These are phyloP conservation scores for Gonatopus flavifemur DNA, from an alignment of 1,140 invertebrate genomes.

Conservation along the genomic window DNA sequence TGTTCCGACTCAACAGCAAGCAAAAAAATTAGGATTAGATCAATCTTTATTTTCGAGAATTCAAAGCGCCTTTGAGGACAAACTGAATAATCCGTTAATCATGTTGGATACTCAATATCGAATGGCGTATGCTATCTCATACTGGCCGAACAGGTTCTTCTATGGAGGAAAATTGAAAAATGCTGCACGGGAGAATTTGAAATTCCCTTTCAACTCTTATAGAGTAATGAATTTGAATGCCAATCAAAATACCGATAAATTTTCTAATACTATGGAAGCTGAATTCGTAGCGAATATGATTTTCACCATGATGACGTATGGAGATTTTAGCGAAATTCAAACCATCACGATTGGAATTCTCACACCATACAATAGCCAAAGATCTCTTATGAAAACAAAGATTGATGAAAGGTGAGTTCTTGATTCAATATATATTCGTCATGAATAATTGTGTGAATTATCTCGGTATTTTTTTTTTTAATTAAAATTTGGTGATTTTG, in stretches of 20 bases:
- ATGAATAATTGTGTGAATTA: too few species aligned
- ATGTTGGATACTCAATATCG: constrained; percentile 79
- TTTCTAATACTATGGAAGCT: constrained; percentile 60
- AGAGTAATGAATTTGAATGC: constrained; percentile 60
- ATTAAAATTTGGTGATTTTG: too few species aligned
- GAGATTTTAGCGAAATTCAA: constrained; percentile 4
- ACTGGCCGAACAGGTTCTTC: constrained; percentile 77
- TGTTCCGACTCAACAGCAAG: constrained; percentile 50
- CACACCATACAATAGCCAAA: constrained; percentile 77
- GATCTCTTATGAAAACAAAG: constrained; percentile 45
- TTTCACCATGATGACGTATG: constrained; percentile 55
- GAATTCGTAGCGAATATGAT: constrained; percentile 62
- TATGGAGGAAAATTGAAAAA: constrained; percentile 68
- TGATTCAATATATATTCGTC: too few species aligned
- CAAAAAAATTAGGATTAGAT: constrained; percentile 62
- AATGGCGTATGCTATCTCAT: constrained; percentile 80
- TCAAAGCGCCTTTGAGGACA: constrained; percentile 50
- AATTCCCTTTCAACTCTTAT: constrained; percentile 57
- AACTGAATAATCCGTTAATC: constrained; percentile 42
- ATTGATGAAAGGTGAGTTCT: constrained; percentile 31
- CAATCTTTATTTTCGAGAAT: constrained; percentile 70
- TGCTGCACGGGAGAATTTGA: constrained; percentile 24
- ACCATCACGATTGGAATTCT: constrained; percentile 63
- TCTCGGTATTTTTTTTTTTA: background rate
- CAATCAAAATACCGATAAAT: constrained; percentile 39